Percentiles rank a stretch among this genome's conserved stretches.
Evolutionary conservation across 2,888 invertebrate genomes (phyloP).

Genomic region (Amblyjoppa fuscipennis): DNA sequence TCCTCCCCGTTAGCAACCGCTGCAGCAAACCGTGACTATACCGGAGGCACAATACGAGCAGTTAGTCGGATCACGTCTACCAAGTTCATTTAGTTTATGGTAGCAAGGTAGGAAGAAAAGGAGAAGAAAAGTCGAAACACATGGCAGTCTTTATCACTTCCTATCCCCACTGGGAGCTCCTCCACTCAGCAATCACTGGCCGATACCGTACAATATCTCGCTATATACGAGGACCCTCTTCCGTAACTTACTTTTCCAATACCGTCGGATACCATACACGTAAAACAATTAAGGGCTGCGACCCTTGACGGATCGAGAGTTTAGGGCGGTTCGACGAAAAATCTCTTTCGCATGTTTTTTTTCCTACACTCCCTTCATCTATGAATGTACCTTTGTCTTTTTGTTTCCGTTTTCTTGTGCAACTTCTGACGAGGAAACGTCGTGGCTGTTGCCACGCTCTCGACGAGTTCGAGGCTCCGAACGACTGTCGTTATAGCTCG

Average conservation of each 20-base stretch:
- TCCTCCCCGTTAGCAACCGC: constrained; percentile 45
- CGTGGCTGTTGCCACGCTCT: constrained; percentile 49
- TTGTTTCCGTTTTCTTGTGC: constrained; percentile 48
- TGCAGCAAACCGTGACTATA: constrained; percentile 54
- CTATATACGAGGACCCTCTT: constrained; percentile 22
- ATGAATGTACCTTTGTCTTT: constrained; percentile 25
- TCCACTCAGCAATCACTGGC: constrained; percentile 35
- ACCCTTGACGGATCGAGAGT: constrained; percentile 47
- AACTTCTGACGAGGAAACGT: constrained; percentile 56
- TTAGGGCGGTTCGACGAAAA: constrained; percentile 48
- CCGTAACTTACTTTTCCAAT: constrained; percentile 48
- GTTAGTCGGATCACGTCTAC: constrained; percentile 78
- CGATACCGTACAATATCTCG: constrained; percentile 30
- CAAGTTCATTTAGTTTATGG: constrained; percentile 79
- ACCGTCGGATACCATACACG: constrained; percentile 41
- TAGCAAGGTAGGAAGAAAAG: constrained; percentile 67
- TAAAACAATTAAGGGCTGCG: constrained; percentile 62
- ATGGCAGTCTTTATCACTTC: constrained; percentile 56
- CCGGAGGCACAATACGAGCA: constrained; percentile 63
- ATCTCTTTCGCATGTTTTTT: constrained; percentile 42
- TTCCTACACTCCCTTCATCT: constrained; percentile 8
- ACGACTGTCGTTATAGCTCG: constrained; percentile 46
- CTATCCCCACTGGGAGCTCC: constrained; percentile 51
- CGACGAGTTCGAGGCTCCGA: constrained; percentile 52
- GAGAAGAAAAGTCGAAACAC: constrained; percentile 58